phyloP scores from a whole-genome alignment of 2,888 invertebrate genomes.

The Drosophila testacea region DNA sequence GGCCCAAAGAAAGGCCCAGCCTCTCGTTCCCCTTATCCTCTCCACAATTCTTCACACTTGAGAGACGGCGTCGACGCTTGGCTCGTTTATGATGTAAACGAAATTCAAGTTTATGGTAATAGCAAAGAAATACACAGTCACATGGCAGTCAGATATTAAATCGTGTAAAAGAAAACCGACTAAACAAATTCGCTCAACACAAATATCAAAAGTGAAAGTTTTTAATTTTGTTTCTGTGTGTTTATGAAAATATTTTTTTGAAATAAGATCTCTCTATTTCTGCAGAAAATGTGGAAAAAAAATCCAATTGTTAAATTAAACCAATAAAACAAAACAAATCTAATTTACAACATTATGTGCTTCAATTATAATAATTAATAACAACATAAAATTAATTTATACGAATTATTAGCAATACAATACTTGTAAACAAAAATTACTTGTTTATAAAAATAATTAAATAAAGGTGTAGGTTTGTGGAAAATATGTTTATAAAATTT shows the following conservation, averaged over 20 bases:
- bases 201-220: constrained; percentile 68
- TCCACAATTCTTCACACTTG: constrained; percentile 58
- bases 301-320: too few relatives aligned
- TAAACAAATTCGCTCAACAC: constrained; percentile 57
- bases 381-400: too few relatives aligned
- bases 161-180: constrained; percentile 50
- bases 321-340: too few relatives aligned
- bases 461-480: too few relatives aligned
- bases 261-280: too few relatives aligned
- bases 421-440: too few relatives aligned
- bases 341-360: too few relatives aligned
- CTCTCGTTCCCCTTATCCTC: constrained; percentile 10
- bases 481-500: too few relatives aligned
- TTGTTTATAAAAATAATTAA: too few relatives aligned
- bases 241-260: constrained; percentile 44
- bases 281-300: too few relatives aligned
- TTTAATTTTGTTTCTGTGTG: constrained; percentile 67
- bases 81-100: constrained; percentile 65
- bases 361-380: too few relatives aligned
- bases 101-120: constrained; percentile 73
- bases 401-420: too few relatives aligned
- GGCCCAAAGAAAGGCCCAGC: constrained; percentile 52
- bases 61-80: constrained; percentile 16
- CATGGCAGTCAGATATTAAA: constrained; percentile 55
- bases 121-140: constrained; percentile 57